These are phyloP conservation scores for Anorthoa munda DNA, from an alignment of 2,888 invertebrate species.

Conservation along the genomic window DNA sequence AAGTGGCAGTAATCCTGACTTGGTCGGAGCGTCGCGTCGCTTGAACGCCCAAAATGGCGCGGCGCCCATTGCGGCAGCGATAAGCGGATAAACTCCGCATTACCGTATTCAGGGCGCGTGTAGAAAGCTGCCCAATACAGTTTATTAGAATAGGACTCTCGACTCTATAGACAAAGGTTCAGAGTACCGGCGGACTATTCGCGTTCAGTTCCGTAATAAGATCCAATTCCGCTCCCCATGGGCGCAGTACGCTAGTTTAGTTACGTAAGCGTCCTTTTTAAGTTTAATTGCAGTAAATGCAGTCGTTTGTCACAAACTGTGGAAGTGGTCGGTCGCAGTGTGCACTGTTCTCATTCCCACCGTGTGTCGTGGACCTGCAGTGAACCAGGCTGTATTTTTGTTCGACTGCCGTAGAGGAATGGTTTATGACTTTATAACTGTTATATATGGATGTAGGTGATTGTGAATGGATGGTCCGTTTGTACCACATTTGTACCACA, in stretches of 20 bases:
- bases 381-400: slow-evolving; percentile 11
- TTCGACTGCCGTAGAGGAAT: slow-evolving; percentile 14
- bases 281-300: slow-evolving; percentile 67
- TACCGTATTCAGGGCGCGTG: slow-evolving; percentile 77
- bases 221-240: slow-evolving; percentile 46
- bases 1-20: slow-evolving; percentile 42
- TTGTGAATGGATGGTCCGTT: neutral
- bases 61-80: slow-evolving; percentile 62
- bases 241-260: slow-evolving; percentile 36
- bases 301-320: slow-evolving; percentile 57
- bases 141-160: slow-evolving; percentile 59
- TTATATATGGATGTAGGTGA: slow-evolving; percentile 17
- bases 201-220: slow-evolving; percentile 46
- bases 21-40: slow-evolving; percentile 32
- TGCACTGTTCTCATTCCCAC: slow-evolving; percentile 53
- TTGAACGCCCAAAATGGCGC: slow-evolving; percentile 66
- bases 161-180: slow-evolving; percentile 51
- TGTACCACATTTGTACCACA: neutral
- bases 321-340: slow-evolving; percentile 38
- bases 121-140: slow-evolving; percentile 71
- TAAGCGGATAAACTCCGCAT: slow-evolving; percentile 70
- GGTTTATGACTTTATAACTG: slow-evolving; percentile 26
- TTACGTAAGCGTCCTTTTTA: slow-evolving; percentile 67
- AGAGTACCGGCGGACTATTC: slow-evolving; percentile 28
- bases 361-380: neutral